These are phyloP conservation scores for Mallotus villosus DNA, from an alignment of 2,797 vertebrate genomes.

Conservation along the genomic window DNA sequence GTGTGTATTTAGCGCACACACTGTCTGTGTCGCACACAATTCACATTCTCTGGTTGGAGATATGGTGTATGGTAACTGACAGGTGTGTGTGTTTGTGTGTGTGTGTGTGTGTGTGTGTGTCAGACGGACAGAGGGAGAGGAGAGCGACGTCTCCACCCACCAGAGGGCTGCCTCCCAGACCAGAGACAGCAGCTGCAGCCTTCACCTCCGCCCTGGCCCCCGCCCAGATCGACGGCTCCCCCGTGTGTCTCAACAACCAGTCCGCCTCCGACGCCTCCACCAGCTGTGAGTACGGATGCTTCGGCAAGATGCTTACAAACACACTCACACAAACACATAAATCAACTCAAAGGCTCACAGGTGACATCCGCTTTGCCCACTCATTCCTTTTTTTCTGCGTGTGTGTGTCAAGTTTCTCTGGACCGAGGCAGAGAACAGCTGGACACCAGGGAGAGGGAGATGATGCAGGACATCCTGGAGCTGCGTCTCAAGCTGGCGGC, in stretches of 20 bases:
- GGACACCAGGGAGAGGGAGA: conserved; percentile 73
- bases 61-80: neutral
- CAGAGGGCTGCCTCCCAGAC: conserved; percentile 33
- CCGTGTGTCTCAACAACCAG: conserved; percentile 69
- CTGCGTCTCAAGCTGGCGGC: conserved; percentile 80
- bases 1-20: conserved; percentile 54
- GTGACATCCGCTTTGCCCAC: neutral
- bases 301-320: neutral
- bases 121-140: conserved; percentile 50
- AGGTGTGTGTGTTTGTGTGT: too few relatives aligned
- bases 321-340: neutral
- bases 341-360: neutral
- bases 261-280: conserved; percentile 65
- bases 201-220: neutral
- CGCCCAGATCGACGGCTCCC: conserved; percentile 41
- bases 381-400: neutral
- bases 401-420: conserved; percentile 66
- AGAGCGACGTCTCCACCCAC: conserved; percentile 10
- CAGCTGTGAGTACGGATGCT: conserved; percentile 68
- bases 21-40: conserved; percentile 4
- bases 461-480: conserved; percentile 81
- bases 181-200: neutral
- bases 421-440: conserved; percentile 73
- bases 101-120: conserved; percentile 23
- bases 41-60: neutral